Conservation (phyloP, 2,113 vertebrate species). For the Pluvialis apricaria region DNA sequence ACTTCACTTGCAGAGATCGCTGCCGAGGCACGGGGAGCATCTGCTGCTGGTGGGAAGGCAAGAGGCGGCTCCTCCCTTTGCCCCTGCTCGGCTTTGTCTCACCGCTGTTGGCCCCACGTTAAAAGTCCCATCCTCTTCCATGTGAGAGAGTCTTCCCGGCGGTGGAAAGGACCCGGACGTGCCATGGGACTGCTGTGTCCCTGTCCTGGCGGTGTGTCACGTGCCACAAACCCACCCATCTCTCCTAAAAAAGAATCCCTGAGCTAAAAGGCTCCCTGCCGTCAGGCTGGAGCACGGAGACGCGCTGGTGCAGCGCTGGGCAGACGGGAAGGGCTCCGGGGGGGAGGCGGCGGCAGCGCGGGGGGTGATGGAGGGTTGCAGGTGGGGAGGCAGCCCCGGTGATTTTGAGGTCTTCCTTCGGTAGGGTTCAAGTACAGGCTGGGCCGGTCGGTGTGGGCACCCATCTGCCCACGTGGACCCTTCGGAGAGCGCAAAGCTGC, state of each 20-base stretch:
- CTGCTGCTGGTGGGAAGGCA: neutral
- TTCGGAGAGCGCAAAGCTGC: neutral
- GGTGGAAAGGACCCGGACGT: neutral
- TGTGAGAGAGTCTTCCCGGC: neutral
- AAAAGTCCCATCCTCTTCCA: neutral
- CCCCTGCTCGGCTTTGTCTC: rapidly evolving
- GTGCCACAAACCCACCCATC: neutral
- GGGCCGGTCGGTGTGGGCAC: neutral
- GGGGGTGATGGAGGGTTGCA: neutral
- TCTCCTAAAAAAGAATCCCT: neutral
- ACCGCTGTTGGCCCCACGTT: neutral
- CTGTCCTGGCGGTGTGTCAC: neutral
- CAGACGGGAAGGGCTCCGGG: rapidly evolving
- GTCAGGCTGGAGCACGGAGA: neutral
- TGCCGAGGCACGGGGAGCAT: neutral
- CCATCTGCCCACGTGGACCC: rapidly evolving
- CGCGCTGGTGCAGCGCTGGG: rapidly evolving
- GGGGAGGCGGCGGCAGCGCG: too few species aligned
- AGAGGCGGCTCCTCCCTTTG: neutral
- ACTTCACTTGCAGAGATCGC: neutral
- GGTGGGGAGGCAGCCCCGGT: neutral
- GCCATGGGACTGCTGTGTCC: neutral
- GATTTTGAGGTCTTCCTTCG: neutral
- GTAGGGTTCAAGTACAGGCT: neutral
- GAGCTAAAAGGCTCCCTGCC: neutral